These are phyloP conservation scores for Folsomia manolachei DNA, from an alignment of 2,888 invertebrate genomes.

Conservation along the genomic window DNA sequence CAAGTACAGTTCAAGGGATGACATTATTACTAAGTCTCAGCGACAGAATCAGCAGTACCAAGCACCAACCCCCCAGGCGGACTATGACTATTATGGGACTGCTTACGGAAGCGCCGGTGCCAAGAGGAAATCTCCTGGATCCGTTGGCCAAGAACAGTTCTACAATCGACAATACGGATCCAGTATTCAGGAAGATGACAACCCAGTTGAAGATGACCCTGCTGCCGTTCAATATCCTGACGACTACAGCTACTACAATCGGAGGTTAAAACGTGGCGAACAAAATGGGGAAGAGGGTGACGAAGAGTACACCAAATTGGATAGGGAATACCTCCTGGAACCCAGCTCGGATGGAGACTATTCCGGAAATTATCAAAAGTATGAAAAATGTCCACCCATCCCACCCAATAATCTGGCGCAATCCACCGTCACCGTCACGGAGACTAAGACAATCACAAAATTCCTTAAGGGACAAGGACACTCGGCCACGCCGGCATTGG, in stretches of 20 bases:
- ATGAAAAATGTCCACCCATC: slow-evolving; percentile 43
- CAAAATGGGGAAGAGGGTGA: slow-evolving; percentile 31
- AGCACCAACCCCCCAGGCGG: slow-evolving; percentile 2
- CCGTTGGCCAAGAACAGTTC: background rate
- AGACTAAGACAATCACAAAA: slow-evolving; percentile 38
- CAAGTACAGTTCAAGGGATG: background rate
- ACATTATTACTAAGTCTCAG: background rate
- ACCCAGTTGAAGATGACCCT: slow-evolving; percentile 35
- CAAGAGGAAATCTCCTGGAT: slow-evolving; percentile 16
- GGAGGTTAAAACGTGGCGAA: slow-evolving; percentile 41
- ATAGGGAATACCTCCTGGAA: slow-evolving; percentile 35
- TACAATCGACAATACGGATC: slow-evolving; percentile 6
- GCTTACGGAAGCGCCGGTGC: slow-evolving; percentile 23
- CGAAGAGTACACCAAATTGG: background rate
- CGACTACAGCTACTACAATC: slow-evolving; percentile 40
- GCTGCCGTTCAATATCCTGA: slow-evolving; percentile 36
- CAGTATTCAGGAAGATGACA: slow-evolving; percentile 28
- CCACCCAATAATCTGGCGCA: slow-evolving; percentile 23
- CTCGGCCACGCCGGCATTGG: slow-evolving; percentile 9
- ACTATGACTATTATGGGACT: slow-evolving; percentile 33
- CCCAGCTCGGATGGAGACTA: slow-evolving; percentile 41
- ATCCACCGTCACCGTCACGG: slow-evolving; percentile 28
- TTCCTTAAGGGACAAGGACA: slow-evolving; percentile 32
- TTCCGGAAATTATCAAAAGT: slow-evolving; percentile 34
- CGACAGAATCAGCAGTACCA: background rate